Evolutionary conservation across 2,113 vertebrate species (phyloP).

Genomic region (Murina feae): DNA sequence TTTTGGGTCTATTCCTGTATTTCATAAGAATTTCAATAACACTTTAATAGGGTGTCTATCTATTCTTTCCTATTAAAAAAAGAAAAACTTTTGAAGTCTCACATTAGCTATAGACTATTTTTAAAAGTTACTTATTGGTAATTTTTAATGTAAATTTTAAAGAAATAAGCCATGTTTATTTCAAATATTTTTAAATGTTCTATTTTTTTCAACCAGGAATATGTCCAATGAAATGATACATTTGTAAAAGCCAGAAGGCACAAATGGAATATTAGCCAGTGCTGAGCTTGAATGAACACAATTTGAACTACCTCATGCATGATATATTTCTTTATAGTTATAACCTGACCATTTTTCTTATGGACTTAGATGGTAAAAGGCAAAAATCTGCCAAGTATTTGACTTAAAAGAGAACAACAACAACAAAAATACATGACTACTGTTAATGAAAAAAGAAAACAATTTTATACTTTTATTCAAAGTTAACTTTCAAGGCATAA

Average conservation of each 20-base stretch:
- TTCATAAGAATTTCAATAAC: not conserved
- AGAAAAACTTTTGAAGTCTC: not conserved
- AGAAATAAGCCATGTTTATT: not conserved
- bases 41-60: not conserved
- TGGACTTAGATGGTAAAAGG: not conserved
- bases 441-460: not conserved
- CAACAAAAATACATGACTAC: not conserved
- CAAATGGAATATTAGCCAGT: not conserved
- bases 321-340: not conserved
- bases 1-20: not conserved
- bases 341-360: not conserved
- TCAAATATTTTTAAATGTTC: not conserved
- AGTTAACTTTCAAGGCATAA: not conserved
- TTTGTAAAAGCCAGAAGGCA: slow-evolving; percentile 25
- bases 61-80: not conserved
- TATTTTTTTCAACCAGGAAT: not conserved
- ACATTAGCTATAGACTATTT: not conserved
- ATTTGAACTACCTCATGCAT: slow-evolving; percentile 22
- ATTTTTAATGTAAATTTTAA: not conserved
- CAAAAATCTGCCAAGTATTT: not conserved
- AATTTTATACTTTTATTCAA: not conserved
- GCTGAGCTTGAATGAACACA: slow-evolving; percentile 29
- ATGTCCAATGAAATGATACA: not conserved
- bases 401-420: not conserved
- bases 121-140: not conserved